Evolutionary conservation across 2,888 invertebrate species (phyloP), one percentile per base, ranked within the genome.

Genomic region (Eretmocerus hayati): DNA sequence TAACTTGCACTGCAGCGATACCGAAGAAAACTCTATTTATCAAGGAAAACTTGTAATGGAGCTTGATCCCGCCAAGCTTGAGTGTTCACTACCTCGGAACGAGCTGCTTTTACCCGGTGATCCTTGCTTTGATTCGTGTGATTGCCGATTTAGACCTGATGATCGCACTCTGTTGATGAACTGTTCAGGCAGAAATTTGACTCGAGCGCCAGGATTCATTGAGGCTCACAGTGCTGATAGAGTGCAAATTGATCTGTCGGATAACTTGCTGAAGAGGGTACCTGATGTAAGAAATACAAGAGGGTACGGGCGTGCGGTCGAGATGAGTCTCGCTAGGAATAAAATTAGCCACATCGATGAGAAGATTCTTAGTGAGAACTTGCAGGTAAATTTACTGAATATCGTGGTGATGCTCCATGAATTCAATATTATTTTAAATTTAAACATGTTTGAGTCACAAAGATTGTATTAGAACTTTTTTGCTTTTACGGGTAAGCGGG

Each of bases 121-220:
- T 1, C 39, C 53, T 2, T 53, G 53, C n/a, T 21, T 13, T 1
- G 1, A 33, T 6, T 4, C 3, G 2, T 84, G 84, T 57, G 57
- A 57, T 0, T 83, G 83, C 56, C 63, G 59, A 46, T 69, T 73
- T 16, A 72, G 77, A 39, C 74, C 74, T 2, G 48, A 55, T 1
- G 76, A 78, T 51, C 57, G 58, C 6, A 67, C 76, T 0, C 62
- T 78, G 4, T 59, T 79, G 5, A 63, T 81, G 1, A 72, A 83
- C 60, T 84, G 83, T 58, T 72, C 77, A 0, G 62, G 72, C 36
- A 63, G 61, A 16, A 72, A 74, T 42, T 58, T 81, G 1, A 74
- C 66, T 0, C 53, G 64, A 23, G 59, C 76, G 2, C 81, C 82
- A 0, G 41, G 53, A 2, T 57, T 64, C 33, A 70, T 76, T 0